Base-by-base conservation (phyloP, 2,113 vertebrate species). In the Polypterus senegalus region DNA sequence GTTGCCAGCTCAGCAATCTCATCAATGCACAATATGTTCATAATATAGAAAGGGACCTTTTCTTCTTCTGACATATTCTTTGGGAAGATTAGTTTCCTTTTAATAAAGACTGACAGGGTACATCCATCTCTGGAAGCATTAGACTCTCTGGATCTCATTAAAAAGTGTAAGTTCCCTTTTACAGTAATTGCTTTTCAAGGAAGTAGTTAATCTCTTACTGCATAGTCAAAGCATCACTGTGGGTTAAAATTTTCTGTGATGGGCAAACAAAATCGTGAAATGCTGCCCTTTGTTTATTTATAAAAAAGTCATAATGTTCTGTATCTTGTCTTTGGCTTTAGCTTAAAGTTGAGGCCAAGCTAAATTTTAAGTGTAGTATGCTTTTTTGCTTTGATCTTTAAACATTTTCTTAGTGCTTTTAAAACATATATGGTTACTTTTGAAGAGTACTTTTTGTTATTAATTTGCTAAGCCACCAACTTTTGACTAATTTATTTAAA, bases 21-120 rank as follows among this genome's bases (percentile, higher is more conserved):
- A 6, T 53, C 47, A 3, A 47, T 49, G 57, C 57, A 44, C 58
- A 27, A 8, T 53, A 54, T 55, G 61, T 68, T 65, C 46, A 68
- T 68, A 46, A 64, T 54, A 61, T 54, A 53, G 55, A 62, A 48
- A 45, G 53, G 62, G 55, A 47, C 44, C 62, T 52, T 44, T 44
- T 61, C 52, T n/a, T 57, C 54, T 46, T 8, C 63, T 54, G 47
- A 47, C 46, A 46, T 46, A 3, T 27, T 54, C 10, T 47, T 44
- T 46, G 53, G 43, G 57, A 65, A 48, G 63, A 55, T 54, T 57
- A 9, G 6, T 54, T 65, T 65, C 6, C 59, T 62, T 66, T 62
- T 57, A 63, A 63, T 58, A 63, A 63, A 63, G 27, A 58, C 27
- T 51, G 55, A 49, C 27, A 44, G 47, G 1, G 11, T 49, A 52